Conservation (phyloP, 2,797 vertebrate species). For the Enteromius anoplus region DNA sequence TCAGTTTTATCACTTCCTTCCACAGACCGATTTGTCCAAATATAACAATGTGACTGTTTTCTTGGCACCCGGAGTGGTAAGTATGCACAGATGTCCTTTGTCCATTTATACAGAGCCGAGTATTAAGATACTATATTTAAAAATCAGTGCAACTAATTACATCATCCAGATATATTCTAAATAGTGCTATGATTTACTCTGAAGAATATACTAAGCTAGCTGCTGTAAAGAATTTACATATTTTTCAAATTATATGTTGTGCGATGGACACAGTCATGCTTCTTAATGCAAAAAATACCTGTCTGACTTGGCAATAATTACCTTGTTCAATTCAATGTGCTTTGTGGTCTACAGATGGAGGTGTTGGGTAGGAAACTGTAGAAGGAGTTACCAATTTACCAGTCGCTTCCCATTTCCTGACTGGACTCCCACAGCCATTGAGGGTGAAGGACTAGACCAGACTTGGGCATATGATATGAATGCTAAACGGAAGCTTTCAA, state of each 20-base stretch:
- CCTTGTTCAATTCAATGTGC: background rate
- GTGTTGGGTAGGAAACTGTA: constrained; percentile 74
- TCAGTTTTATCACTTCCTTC: constrained; percentile 45
- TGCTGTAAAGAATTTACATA: background rate
- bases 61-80: constrained; percentile 78
- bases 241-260: background rate
- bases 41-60: constrained; percentile 80
- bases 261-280: background rate
- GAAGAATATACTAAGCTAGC: background rate
- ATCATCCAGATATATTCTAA: background rate
- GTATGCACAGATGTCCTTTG: constrained; percentile 47
- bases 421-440: constrained; percentile 68
- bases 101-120: constrained; percentile 12
- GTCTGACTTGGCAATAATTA: background rate
- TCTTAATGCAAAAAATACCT: background rate
- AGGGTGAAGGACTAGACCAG: constrained; percentile 72
- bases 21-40: constrained; percentile 74
- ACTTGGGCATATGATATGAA: constrained; percentile 76
- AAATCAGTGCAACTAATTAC: background rate
- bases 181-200: background rate
- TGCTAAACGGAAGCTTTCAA: constrained; percentile 54
- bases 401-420: constrained; percentile 75
- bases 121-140: background rate
- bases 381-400: constrained; percentile 73
- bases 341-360: constrained; percentile 69